phyloP scores from a whole-genome alignment of 1,140 invertebrate species.

The Drosophila nasuta region DNA sequence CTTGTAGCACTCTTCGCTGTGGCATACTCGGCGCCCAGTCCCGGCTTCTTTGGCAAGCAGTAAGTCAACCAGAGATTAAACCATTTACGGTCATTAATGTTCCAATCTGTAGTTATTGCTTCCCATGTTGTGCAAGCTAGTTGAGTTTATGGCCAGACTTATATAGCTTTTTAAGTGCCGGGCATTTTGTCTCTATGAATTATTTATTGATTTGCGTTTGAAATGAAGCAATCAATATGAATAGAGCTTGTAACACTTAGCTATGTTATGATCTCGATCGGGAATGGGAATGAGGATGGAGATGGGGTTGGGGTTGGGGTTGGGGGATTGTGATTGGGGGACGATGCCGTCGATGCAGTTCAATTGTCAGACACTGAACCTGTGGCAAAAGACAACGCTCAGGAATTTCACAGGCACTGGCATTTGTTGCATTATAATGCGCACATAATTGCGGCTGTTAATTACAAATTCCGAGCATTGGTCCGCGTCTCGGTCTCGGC shows the following conservation, averaged over 20 bases:
- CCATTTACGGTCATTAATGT: not conserved
- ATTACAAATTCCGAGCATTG: constrained; percentile 74
- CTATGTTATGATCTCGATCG: constrained; percentile 21
- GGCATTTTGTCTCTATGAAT: constrained; percentile 50
- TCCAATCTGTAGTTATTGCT: constrained; percentile 45
- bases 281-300: not conserved
- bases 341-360: not conserved
- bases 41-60: constrained; percentile 83
- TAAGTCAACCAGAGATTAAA: constrained; percentile 52
- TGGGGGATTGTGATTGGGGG: not conserved
- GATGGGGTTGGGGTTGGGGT: not conserved
- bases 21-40: constrained; percentile 72
- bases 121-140: constrained; percentile 61
- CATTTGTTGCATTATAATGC: constrained; percentile 69
- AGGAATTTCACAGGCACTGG: constrained; percentile 72
- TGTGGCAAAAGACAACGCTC: constrained; percentile 30
- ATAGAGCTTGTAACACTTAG: constrained; percentile 46
- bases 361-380: constrained; percentile 46
- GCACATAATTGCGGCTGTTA: constrained; percentile 73
- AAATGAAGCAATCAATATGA: constrained; percentile 74
- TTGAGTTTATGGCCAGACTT: constrained; percentile 39
- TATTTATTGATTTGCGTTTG: constrained; percentile 58
- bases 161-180: constrained; percentile 70
- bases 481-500: constrained; percentile 28
- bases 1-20: constrained; percentile 72